These are phyloP conservation scores for Psephotus haematonotus DNA, from an alignment of 2,113 vertebrate species.

Conservation along the genomic window DNA sequence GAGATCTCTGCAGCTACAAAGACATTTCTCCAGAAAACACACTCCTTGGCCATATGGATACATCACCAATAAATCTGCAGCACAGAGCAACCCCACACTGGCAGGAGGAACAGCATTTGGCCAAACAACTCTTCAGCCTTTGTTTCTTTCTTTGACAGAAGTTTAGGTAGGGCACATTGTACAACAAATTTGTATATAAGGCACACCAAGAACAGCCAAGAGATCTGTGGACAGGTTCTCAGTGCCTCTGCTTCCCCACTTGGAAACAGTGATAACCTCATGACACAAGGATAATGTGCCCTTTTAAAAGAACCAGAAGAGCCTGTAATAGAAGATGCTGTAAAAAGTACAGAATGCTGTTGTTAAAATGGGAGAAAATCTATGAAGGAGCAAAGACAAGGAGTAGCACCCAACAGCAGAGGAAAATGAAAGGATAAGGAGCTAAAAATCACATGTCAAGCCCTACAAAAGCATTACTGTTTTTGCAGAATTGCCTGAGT, in stretches of 20 bases:
- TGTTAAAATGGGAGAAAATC: neutral
- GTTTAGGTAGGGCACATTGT: neutral
- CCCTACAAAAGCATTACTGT: neutral
- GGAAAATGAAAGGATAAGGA: constrained; percentile 2
- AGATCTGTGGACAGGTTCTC: neutral
- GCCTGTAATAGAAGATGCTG: neutral
- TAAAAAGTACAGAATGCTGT: neutral
- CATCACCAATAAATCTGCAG: neutral
- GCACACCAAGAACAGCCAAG: neutral
- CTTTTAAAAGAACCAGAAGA: neutral
- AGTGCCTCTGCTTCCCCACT: neutral
- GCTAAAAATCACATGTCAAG: neutral
- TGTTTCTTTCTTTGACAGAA: neutral
- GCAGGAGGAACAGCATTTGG: neutral
- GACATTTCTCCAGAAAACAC: neutral
- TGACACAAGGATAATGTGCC: neutral
- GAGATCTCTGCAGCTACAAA: neutral
- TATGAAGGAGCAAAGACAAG: neutral
- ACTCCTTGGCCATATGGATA: neutral
- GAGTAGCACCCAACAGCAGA: neutral
- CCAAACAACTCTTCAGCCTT: neutral
- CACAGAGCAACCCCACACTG: neutral
- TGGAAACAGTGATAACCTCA: neutral
- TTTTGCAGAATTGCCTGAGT: neutral
- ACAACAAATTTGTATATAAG: neutral